Evolutionary conservation across 2,113 vertebrate species (phyloP), one percentile per base, ranked within the genome.

Genomic region (Hypanus sabinus): DNA sequence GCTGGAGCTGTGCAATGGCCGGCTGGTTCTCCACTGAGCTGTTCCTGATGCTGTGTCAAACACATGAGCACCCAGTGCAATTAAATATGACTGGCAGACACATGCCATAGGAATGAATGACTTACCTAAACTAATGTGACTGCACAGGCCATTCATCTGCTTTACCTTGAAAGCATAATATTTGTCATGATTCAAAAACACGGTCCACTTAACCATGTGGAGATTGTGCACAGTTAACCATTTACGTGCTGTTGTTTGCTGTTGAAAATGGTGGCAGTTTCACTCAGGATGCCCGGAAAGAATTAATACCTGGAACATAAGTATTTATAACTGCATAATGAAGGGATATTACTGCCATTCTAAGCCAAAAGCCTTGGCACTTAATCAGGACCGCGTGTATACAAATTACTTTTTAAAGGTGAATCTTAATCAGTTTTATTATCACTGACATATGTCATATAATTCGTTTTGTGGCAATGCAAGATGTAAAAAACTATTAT

Each of bases 171-270:
- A 65, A 90, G 85, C 60, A 68, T 88, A n/a, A 62, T 90, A 65
- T 90, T 90, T 20, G n/a, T 68, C 57, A 65, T 90, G 60, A 90
- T 90, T 90, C n/a, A 14, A 90, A 90, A 90, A 90, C 18, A 90
- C 62, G 9, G 60, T 20, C 14, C 60, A 90, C 30, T 90, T 68
- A 65, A 10, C 60, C 60, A 68, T 33, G 60, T 68, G 85, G 30
- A 33, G 5, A 68, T 33, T 30, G n/a, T 20, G 2, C 7, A 30
- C 62, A 90, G 65, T 65, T 68, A 33, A 90, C 60, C 30, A 20
- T 18, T 65, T 16, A 20, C 0, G 57, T 20, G 60, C 30, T 68
- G 60, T 9, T 20, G 85, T 90, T 65, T 90, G n/a, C 85, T 16
- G 18, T 68, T 65, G 60, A 68, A 65, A 90, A 90, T 33, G 33